Evolutionary conservation across 2,797 vertebrate species (phyloP).

Genomic region (Argya squamiceps): DNA sequence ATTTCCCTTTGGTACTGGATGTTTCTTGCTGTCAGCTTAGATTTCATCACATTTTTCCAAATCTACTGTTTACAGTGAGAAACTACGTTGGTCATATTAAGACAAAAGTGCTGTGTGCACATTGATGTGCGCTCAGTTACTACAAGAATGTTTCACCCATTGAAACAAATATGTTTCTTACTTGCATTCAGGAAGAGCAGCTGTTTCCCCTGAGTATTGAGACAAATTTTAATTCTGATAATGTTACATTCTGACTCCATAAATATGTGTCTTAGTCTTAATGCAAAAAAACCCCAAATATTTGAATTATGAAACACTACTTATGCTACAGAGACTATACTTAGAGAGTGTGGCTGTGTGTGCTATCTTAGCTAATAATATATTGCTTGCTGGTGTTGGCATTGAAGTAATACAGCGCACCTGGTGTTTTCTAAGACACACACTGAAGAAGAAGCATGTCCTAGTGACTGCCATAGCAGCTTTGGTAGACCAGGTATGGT

Average conservation of each 20-base stretch:
- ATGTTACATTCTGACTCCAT: not conserved
- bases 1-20: not conserved
- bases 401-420: not conserved
- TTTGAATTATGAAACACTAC: not conserved
- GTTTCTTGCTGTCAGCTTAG: not conserved
- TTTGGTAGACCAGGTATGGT: not conserved
- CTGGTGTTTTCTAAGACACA: not conserved
- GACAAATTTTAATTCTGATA: not conserved
- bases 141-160: not conserved
- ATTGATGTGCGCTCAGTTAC: not conserved
- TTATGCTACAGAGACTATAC: not conserved
- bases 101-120: not conserved
- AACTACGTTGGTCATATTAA: not conserved
- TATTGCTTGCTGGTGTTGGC: not conserved
- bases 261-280: not conserved
- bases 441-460: not conserved
- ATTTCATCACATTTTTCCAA: slow-evolving; percentile 6
- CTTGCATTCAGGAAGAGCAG: not conserved
- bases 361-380: not conserved
- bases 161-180: not conserved
- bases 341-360: not conserved
- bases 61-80: not conserved
- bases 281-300: not conserved
- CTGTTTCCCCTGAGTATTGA: not conserved
- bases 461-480: not conserved